A percentile compares a stretch with the other conserved stretches of the same genome.
phyloP scores from a whole-genome alignment of 2,113 vertebrate species.

The Corythornis cristatus region DNA sequence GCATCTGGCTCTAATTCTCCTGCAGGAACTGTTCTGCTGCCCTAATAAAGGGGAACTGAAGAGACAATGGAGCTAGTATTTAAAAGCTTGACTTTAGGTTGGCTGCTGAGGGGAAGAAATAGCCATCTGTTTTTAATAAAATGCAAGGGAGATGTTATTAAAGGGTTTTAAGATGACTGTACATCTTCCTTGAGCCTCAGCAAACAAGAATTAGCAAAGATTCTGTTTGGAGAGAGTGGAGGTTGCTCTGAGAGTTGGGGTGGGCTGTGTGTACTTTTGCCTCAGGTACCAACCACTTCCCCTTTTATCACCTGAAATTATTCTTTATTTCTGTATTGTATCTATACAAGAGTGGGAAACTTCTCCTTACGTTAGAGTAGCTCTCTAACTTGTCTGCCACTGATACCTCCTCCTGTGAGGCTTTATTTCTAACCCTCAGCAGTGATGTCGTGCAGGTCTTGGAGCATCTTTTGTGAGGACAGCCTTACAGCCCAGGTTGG shows the following conservation, averaged over 20 bases:
- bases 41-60: neutral
- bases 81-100: neutral
- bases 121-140: neutral
- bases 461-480: neutral
- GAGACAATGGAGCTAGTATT: neutral
- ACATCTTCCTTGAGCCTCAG: neutral
- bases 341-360: neutral
- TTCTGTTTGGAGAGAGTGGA: neutral
- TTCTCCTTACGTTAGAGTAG: neutral
- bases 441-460: neutral
- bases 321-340: neutral
- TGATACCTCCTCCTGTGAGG: neutral
- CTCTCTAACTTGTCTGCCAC: neutral
- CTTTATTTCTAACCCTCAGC: neutral
- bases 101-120: neutral
- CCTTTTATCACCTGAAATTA: neutral
- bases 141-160: neutral
- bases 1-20: slow-evolving; percentile 15
- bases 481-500: neutral
- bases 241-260: accelerated
- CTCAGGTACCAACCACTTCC: neutral
- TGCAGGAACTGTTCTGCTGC: neutral
- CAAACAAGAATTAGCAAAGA: neutral
- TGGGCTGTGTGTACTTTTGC: neutral
- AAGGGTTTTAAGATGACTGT: neutral